phyloP scores from a whole-genome alignment of 2,797 vertebrate species.

The Schizopygopsis malacanthus region DNA sequence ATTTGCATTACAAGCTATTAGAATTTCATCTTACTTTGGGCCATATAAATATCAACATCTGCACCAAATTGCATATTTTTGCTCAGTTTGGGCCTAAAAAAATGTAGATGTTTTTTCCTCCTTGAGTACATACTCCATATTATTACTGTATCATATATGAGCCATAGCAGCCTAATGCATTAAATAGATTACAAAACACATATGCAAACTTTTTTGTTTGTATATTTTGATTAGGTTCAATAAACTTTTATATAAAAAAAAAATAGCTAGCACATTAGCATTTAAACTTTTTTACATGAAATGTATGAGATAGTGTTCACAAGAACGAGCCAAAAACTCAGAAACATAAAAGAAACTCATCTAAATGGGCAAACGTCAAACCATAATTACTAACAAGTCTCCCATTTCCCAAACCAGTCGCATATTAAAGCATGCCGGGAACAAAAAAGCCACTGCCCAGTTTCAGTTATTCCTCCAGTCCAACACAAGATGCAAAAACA shows the following conservation, averaged over 20 bases:
- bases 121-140: neutral
- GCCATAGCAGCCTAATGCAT: neutral
- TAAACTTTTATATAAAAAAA: neutral
- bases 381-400: neutral
- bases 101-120: neutral
- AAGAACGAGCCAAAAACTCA: neutral
- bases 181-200: neutral
- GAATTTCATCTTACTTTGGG: neutral
- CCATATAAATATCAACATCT: neutral
- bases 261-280: neutral
- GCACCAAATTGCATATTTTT: neutral
- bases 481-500: neutral
- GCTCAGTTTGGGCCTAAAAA: neutral
- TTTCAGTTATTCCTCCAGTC: neutral
- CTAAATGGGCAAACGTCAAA: too few relatives aligned
- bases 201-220: neutral
- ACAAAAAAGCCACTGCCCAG: neutral
- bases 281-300: neutral
- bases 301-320: too few relatives aligned
- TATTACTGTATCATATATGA: neutral
- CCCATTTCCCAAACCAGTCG: neutral
- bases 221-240: neutral
- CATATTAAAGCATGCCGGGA: neutral
- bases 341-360: neutral
- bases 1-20: neutral